Percentiles rank a stretch among this genome's conserved stretches.
Evolutionary conservation across 2,113 vertebrate species (phyloP).

Genomic region (Brachypteracias leptosomus): DNA sequence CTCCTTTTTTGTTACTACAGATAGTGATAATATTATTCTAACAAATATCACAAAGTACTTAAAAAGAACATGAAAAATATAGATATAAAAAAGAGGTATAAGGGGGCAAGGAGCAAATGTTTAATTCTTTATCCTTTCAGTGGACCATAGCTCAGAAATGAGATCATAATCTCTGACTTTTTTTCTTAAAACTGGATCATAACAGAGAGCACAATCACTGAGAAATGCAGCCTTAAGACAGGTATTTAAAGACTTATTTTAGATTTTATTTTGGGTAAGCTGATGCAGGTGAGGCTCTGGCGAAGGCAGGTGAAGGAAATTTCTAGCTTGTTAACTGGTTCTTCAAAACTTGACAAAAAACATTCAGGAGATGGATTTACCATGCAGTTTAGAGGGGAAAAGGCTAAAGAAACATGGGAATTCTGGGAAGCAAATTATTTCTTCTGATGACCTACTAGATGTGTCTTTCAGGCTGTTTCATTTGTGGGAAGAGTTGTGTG

Average conservation of each 20-base stretch:
- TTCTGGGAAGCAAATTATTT: not conserved
- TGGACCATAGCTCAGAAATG: not conserved
- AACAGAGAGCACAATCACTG: not conserved
- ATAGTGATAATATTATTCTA: not conserved
- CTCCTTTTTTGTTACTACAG: not conserved
- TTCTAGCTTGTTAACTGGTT: not conserved
- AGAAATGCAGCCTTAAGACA: not conserved
- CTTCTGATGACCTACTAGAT: not conserved
- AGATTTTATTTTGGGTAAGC: not conserved
- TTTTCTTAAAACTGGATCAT: not conserved
- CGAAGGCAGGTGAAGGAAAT: not conserved
- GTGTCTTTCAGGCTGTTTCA: not conserved
- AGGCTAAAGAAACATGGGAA: not conserved
- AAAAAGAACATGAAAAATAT: not conserved
- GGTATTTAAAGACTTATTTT: not conserved
- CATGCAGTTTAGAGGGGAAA: not conserved
- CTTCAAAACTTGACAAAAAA: not conserved
- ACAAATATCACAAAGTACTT: not conserved
- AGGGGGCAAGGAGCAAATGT: not conserved
- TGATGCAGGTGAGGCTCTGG: not conserved
- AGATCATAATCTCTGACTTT: not conserved
- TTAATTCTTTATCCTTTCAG: not conserved
- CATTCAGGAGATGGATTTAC: not conserved
- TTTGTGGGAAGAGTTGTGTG: not conserved
- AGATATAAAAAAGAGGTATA: not conserved